These are phyloP conservation scores for Crotalus horridus DNA, from an alignment of 2,113 vertebrate genomes.

Conservation along the genomic window DNA sequence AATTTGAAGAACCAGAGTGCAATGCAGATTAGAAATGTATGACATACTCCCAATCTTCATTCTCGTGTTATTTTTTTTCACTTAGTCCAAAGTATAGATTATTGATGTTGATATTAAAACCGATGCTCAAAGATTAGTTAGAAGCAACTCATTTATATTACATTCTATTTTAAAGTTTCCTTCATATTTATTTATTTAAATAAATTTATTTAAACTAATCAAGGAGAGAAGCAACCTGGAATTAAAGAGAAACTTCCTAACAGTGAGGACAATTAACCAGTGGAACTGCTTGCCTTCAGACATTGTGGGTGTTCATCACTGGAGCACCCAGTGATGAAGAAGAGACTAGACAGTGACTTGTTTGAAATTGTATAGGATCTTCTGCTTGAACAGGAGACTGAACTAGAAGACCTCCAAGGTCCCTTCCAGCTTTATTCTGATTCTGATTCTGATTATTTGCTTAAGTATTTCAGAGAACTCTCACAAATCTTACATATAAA, in stretches of 20 bases:
- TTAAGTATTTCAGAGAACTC: constrained; percentile 12
- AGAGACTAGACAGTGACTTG: too few relatives aligned
- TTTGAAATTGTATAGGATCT: too few relatives aligned
- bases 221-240: too few relatives aligned
- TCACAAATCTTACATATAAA: neutral
- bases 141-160: neutral
- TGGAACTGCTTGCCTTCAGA: too few relatives aligned
- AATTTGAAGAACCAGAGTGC: neutral
- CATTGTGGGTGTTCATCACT: too few relatives aligned
- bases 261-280: too few relatives aligned
- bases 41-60: neutral
- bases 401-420: too few relatives aligned
- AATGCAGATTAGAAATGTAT: neutral
- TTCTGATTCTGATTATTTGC: neutral
- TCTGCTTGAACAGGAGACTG: too few relatives aligned
- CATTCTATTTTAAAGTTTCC: neutral
- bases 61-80: neutral
- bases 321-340: too few relatives aligned
- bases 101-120: neutral
- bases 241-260: too few relatives aligned
- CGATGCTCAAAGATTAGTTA: neutral
- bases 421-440: too few relatives aligned
- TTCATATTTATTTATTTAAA: neutral
- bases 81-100: constrained; percentile 9
- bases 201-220: too few relatives aligned